These are phyloP conservation scores for Xenopus borealis DNA, from an alignment of 2,113 vertebrate genomes.

Conservation along the genomic window DNA sequence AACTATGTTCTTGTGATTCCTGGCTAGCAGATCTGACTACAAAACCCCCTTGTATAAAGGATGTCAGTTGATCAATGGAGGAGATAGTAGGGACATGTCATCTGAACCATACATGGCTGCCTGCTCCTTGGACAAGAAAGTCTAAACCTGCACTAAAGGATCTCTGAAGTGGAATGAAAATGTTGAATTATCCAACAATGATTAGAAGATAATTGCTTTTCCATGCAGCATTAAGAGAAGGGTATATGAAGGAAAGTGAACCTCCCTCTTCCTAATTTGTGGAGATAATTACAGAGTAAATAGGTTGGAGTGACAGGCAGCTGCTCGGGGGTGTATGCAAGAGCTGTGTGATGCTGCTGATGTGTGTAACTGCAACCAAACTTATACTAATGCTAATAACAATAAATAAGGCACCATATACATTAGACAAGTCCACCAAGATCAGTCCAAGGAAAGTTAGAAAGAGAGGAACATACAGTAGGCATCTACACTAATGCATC, in stretches of 20 bases:
- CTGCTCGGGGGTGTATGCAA: constrained; percentile 23
- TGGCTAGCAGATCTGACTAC: too few relatives aligned
- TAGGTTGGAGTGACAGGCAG: constrained; percentile 27
- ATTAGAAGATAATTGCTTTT: constrained; percentile 10
- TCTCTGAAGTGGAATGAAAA: constrained; percentile 7
- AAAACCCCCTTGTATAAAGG: too few relatives aligned
- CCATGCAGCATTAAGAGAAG: constrained; percentile 11
- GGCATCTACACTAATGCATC: too few relatives aligned
- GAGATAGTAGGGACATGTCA: neutral
- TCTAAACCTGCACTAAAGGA: neutral
- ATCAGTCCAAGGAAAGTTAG: too few relatives aligned
- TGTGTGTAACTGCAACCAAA: neutral
- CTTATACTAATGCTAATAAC: neutral
- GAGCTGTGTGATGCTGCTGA: neutral
- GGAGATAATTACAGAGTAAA: constrained; percentile 32
- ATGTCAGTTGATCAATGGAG: neutral
- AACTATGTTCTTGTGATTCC: too few relatives aligned
- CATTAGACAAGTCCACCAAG: neutral
- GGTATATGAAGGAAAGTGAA: constrained; percentile 15
- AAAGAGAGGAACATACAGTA: too few relatives aligned
- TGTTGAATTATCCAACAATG: constrained; percentile 8
- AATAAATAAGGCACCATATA: neutral
- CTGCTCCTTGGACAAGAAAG: neutral
- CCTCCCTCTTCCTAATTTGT: constrained; percentile 20
- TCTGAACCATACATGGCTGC: neutral